Conservation (phyloP, 2,797 vertebrate genomes). For the Microtus californicus region DNA sequence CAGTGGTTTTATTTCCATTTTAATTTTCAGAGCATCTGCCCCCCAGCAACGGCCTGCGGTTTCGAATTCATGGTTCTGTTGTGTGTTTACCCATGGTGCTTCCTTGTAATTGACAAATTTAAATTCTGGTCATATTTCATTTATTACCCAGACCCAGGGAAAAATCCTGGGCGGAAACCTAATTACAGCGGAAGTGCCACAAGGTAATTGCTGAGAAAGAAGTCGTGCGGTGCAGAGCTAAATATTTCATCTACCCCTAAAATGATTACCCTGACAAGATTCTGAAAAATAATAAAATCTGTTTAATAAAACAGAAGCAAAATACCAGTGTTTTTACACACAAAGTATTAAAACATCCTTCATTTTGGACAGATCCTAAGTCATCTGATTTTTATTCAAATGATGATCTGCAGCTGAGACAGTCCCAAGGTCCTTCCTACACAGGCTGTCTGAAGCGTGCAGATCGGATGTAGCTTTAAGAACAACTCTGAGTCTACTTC, state of each 20-base stretch:
- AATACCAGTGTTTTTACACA: conserved; percentile 78
- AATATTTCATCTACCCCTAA: conserved; percentile 78
- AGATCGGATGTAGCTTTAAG: background rate
- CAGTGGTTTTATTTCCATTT: conserved; percentile 74
- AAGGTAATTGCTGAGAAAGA: conserved; percentile 72
- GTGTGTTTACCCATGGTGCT: conserved; percentile 55
- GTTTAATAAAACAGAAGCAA: conserved; percentile 84
- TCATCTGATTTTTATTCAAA: conserved; percentile 81
- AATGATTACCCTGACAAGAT: conserved; percentile 81
- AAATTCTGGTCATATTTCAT: conserved; percentile 82
- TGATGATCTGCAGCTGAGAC: conserved; percentile 49
- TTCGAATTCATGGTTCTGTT: conserved; percentile 60
- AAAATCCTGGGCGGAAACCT: conserved; percentile 75
- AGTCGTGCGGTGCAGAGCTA: conserved; percentile 62
- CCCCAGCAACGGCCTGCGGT: conserved; percentile 4
- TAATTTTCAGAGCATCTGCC: conserved; percentile 60
- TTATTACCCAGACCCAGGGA: conserved; percentile 77
- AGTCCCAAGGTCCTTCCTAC: background rate
- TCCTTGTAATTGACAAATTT: conserved; percentile 73
- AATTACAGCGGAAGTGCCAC: conserved; percentile 73
- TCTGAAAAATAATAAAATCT: conserved; percentile 83
- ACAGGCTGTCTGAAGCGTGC: background rate
- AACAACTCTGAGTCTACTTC: background rate
- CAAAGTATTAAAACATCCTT: conserved; percentile 81
- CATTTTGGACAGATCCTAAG: conserved; percentile 82